These are phyloP conservation scores for Brachyrhaphis roseni DNA, from an alignment of 2,797 vertebrate species.

Conservation along the genomic window DNA sequence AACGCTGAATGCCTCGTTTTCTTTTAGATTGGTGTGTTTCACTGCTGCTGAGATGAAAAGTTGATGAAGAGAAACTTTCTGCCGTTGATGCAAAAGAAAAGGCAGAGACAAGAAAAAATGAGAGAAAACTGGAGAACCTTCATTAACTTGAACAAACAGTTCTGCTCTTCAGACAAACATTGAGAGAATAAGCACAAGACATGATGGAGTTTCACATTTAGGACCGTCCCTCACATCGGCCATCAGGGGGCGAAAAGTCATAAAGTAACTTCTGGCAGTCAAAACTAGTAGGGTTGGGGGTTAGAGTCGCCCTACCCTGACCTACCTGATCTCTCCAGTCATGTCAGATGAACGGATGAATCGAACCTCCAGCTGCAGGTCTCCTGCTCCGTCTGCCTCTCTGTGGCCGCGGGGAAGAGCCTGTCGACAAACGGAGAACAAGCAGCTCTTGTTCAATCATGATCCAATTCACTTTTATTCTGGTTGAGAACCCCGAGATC, in stretches of 20 bases:
- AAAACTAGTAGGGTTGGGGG: no score
- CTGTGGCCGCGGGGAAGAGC: not conserved
- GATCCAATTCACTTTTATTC: not conserved
- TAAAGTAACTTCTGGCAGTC: no score
- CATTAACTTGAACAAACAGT: not conserved
- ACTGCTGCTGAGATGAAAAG: not conserved
- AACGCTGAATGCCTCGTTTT: not conserved
- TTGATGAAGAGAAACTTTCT: not conserved
- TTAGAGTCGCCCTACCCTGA: no score
- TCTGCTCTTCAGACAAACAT: not conserved
- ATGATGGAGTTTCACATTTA: not conserved
- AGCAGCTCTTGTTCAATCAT: not conserved
- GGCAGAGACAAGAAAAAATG: not conserved
- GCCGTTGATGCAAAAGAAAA: not conserved
- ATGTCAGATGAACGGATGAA: not conserved
- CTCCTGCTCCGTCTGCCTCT: not conserved
- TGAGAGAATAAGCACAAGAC: not conserved
- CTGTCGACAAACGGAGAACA: no score
- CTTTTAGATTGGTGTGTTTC: not conserved
- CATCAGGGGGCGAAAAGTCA: not conserved
- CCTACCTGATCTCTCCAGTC: not conserved
- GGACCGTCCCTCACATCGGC: not conserved
- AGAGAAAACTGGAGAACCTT: not conserved
- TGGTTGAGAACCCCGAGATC: not conserved
- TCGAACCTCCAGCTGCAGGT: not conserved